Conservation (phyloP, 2,113 vertebrate genomes). For the Ancistrus triradiatus region DNA sequence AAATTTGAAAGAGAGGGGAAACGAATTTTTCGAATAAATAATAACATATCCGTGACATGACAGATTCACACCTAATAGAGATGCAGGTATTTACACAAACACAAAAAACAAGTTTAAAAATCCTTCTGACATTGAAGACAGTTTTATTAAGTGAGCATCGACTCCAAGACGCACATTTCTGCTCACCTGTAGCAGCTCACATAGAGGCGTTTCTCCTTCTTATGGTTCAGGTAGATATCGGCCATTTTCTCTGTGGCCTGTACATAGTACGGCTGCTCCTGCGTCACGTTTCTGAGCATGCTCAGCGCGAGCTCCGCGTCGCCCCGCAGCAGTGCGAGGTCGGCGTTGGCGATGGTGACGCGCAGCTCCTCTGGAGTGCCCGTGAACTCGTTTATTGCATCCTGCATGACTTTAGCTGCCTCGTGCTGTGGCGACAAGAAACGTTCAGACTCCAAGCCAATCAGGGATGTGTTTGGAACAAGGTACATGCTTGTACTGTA, state of each 20-base stretch:
- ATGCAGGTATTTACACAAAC: too few species aligned
- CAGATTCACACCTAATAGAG: too few species aligned
- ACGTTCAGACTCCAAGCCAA: background rate
- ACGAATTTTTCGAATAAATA: too few species aligned
- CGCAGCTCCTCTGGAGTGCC: conserved; percentile 88
- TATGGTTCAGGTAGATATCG: conserved; percentile 85
- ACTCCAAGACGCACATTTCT: too few species aligned
- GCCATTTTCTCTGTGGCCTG: conserved; percentile 96
- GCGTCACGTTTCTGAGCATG: conserved; percentile 84
- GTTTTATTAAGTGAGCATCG: too few species aligned
- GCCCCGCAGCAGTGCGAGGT: conserved; percentile 83
- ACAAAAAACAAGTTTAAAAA: too few species aligned
- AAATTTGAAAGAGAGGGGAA: too few species aligned
- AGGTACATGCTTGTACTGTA: conserved; percentile 10
- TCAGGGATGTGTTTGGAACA: too few species aligned
- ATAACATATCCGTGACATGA: too few species aligned
- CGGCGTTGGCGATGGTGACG: conserved; percentile 87
- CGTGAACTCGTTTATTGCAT: conserved; percentile 92
- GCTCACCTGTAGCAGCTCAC: conserved; percentile 87
- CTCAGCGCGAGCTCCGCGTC: conserved; percentile 85
- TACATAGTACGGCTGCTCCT: conserved; percentile 89
- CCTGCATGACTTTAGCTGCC: conserved; percentile 92
- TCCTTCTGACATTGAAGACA: too few species aligned
- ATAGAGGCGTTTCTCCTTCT: conserved; percentile 90
- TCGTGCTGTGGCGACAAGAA: conserved; percentile 77